Percentiles rank a stretch among this genome's conserved stretches.
Conservation (phyloP, 2,888 invertebrate genomes). For the Venustoraphidia nigricollis region DNA sequence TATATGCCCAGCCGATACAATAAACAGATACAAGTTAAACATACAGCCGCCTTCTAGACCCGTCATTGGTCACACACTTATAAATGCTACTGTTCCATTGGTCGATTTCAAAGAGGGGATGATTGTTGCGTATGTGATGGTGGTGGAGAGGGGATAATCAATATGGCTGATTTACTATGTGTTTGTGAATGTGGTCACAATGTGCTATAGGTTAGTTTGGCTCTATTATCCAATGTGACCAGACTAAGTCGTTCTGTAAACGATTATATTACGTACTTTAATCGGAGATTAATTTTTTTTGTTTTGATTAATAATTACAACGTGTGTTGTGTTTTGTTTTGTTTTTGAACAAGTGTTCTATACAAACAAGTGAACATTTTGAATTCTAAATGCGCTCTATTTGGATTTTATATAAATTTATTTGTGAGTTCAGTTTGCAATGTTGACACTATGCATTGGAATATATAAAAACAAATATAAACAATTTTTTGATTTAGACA, state of each 20-base stretch:
- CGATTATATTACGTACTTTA: no score
- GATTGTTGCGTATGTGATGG: slow-evolving; percentile 17
- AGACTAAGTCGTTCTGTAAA: not conserved
- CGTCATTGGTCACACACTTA: slow-evolving; percentile 24
- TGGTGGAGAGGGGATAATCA: slow-evolving; percentile 14
- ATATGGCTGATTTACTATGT: slow-evolving; percentile 29
- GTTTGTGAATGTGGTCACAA: not conserved
- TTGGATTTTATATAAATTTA: no score
- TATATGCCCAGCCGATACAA: slow-evolving; percentile 27
- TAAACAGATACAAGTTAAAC: slow-evolving; percentile 22
- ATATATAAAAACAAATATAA: no score
- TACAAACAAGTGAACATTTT: no score
- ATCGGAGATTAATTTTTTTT: no score
- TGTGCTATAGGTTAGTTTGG: not conserved
- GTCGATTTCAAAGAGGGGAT: slow-evolving; percentile 16
- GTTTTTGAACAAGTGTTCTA: no score
- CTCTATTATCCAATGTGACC: not conserved
- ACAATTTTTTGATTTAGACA: no score
- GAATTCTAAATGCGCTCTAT: no score
- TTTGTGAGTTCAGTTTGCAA: no score
- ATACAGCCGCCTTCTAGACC: slow-evolving; percentile 20
- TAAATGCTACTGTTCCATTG: slow-evolving; percentile 17
- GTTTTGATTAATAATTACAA: no score
- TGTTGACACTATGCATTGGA: no score
- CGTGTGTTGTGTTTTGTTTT: no score